phyloP scores from a whole-genome alignment of 2,113 vertebrate genomes.

The Grallaria varia region DNA sequence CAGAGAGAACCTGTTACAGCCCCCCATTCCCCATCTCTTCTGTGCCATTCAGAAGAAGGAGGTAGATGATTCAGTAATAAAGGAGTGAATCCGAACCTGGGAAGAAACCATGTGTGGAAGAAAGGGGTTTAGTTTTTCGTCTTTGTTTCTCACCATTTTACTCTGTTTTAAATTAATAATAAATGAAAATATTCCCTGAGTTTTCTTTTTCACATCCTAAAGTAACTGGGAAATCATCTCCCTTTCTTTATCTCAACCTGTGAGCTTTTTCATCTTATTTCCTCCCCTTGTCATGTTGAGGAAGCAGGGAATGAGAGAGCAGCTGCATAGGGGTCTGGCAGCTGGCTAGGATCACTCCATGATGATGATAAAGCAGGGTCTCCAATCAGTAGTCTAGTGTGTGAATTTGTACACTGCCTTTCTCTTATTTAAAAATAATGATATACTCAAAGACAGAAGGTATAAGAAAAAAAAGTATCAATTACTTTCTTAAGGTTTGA shows the following conservation, averaged over 20 bases:
- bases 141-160: background rate
- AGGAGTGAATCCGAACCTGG: background rate
- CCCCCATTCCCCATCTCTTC: fast-evolving
- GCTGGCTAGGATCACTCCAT: no score
- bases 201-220: background rate
- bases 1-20: background rate
- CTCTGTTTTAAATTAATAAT: background rate
- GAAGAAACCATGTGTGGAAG: background rate
- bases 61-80: background rate
- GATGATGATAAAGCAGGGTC: background rate
- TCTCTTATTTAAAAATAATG: background rate
- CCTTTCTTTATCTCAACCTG: background rate
- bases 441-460: background rate
- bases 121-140: background rate
- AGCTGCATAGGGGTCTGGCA: background rate
- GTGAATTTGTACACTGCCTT: background rate
- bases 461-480: background rate
- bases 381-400: background rate
- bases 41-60: fast-evolving
- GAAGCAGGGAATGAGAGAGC: background rate
- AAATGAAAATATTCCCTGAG: background rate
- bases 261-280: background rate
- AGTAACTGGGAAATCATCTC: background rate
- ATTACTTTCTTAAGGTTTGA: background rate
- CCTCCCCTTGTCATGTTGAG: background rate